phyloP scores from a whole-genome alignment of 2,888 invertebrate genomes.

The Salpingus planirostris region DNA sequence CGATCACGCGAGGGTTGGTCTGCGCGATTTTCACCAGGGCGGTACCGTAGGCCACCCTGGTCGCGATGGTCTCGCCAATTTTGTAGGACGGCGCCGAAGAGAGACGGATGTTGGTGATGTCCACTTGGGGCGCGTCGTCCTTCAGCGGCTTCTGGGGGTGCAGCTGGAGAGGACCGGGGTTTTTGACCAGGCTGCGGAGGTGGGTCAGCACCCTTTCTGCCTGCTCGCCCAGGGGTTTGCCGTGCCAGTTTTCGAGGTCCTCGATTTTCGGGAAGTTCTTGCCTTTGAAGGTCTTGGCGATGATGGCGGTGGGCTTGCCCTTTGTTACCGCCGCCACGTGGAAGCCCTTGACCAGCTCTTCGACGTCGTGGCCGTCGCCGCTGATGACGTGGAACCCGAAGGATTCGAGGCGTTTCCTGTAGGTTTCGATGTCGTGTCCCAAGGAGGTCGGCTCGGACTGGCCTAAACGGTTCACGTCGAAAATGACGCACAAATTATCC shows the following conservation, averaged over 20 bases:
- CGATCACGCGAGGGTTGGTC: conserved; percentile 73
- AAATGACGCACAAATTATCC: conserved; percentile 93
- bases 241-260: conserved; percentile 95
- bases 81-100: conserved; percentile 77
- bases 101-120: conserved; percentile 63
- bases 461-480: conserved; percentile 95
- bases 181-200: conserved; percentile 58
- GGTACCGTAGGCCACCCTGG: conserved; percentile 88
- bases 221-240: conserved; percentile 85
- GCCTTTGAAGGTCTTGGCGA: conserved; percentile 96
- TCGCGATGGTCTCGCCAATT: conserved; percentile 70
- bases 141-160: conserved; percentile 55
- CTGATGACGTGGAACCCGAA: conserved; percentile 88
- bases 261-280: conserved; percentile 83
- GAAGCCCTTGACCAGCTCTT: conserved; percentile 82
- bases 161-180: conserved; percentile 53
- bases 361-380: conserved; percentile 94
- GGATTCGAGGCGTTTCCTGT: conserved; percentile 74
- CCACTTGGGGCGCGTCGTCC: conserved; percentile 62
- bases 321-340: conserved; percentile 65
- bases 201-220: conserved; percentile 61
- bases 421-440: conserved; percentile 84
- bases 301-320: conserved; percentile 82
- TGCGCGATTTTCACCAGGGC: conserved; percentile 82
- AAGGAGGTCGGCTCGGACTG: conserved; percentile 94